Conservation (phyloP, 2,888 invertebrate species). For the Sphaerophoria taeniata region DNA sequence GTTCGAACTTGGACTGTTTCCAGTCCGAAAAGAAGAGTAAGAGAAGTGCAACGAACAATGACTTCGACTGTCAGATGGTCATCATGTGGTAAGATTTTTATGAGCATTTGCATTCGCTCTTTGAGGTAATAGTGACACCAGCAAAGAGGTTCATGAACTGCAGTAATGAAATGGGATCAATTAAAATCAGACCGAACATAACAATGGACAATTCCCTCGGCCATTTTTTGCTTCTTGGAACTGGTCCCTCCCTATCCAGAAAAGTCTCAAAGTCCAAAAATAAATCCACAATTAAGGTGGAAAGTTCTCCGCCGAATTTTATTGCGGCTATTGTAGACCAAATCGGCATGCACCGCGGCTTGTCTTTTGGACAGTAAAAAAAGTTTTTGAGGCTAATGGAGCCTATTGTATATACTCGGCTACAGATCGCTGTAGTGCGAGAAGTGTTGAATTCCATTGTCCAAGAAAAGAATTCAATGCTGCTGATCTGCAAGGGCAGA, state of each 20-base stretch:
- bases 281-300: slow-evolving; percentile 67
- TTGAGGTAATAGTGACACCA: slow-evolving; percentile 48
- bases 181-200: slow-evolving; percentile 52
- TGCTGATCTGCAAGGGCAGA: slow-evolving; percentile 10
- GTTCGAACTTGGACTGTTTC: background rate
- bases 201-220: slow-evolving; percentile 31
- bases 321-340: slow-evolving; percentile 52
- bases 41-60: slow-evolving; percentile 33
- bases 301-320: slow-evolving; percentile 32
- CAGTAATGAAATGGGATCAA: slow-evolving; percentile 44
- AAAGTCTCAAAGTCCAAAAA: slow-evolving; percentile 51
- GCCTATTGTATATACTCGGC: slow-evolving; percentile 19
- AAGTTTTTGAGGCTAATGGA: background rate
- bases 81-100: slow-evolving; percentile 50
- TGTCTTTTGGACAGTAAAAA: slow-evolving; percentile 11
- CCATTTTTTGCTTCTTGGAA: slow-evolving; percentile 49
- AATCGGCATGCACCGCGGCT: slow-evolving; percentile 1
- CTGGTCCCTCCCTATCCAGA: slow-evolving; percentile 10
- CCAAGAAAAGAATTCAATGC: slow-evolving; percentile 44
- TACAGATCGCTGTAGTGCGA: slow-evolving; percentile 33
- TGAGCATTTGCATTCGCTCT: slow-evolving; percentile 60
- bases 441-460: slow-evolving; percentile 46
- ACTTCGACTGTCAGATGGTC: slow-evolving; percentile 54
- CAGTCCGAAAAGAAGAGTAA: slow-evolving; percentile 10
- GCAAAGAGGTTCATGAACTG: background rate